These are phyloP conservation scores for Pteria penguin DNA, from an alignment of 2,888 invertebrate species.

Conservation along the genomic window DNA sequence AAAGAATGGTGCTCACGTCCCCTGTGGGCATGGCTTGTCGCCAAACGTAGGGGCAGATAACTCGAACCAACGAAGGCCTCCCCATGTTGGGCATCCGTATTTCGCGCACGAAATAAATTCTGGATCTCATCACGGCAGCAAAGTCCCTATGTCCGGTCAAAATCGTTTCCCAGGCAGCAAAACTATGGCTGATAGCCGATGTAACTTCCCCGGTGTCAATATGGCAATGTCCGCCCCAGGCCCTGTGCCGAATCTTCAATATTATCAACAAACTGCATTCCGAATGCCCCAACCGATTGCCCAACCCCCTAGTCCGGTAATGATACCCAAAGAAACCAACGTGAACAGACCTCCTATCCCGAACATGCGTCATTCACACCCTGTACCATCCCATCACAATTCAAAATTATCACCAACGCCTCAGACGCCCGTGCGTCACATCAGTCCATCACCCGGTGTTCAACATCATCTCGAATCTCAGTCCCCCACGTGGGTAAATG, in stretches of 20 bases:
- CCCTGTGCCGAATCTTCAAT: constrained; percentile 25
- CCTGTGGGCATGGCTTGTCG: background rate
- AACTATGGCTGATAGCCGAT: background rate
- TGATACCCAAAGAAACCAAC: constrained; percentile 19
- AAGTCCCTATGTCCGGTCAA: background rate
- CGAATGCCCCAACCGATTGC: constrained; percentile 51
- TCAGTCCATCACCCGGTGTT: background rate
- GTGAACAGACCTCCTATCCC: background rate
- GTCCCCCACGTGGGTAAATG: background rate
- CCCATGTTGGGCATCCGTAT: too few relatives aligned
- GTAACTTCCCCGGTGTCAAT: constrained; percentile 14
- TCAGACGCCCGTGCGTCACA: too few relatives aligned
- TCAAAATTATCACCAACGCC: too few relatives aligned
- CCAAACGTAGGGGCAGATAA: too few relatives aligned
- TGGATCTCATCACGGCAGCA: background rate
- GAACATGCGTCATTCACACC: background rate
- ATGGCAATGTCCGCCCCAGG: constrained; percentile 39
- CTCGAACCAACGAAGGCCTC: too few relatives aligned
- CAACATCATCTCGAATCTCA: too few relatives aligned
- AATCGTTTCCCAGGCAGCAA: background rate
- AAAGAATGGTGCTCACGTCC: background rate
- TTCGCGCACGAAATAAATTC: background rate
- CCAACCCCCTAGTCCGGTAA: constrained; percentile 47
- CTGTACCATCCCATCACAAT: background rate
- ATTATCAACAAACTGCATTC: constrained; percentile 31